Evolutionary conservation across 2,113 vertebrate species (phyloP), one percentile per base, ranked within the genome.

Genomic region (Microcebus lehilahytsara): DNA sequence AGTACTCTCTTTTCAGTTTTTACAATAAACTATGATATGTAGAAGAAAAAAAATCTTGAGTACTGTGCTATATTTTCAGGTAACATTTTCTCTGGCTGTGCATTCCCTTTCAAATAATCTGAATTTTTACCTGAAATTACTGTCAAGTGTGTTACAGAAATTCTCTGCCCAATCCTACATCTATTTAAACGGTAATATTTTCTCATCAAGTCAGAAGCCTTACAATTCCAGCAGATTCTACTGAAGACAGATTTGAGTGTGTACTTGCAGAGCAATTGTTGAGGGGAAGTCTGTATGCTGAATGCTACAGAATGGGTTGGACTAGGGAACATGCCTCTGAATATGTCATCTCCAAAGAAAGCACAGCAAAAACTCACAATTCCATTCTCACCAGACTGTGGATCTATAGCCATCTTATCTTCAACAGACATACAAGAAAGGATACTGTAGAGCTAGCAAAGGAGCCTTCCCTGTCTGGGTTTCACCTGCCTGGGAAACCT

Each of bases 381-480:
- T 22, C 58, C 58, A 60, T 25, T 60, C 58, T 60, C 58, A 60
- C 22, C 58, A 9, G 20, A 25, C 58, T 60, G 9, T 60, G 58
- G 58, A 23, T 60, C 58, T 60, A 60, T 23, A 64, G 58, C 22
- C 58, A 60, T 60, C 23, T 22, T 60, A 60, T 23, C 20, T 60
- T 60, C 22, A 25, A 60, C 58, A 25, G 60, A 62, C 9, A 25
- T 62, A 62, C 22, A 62, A 62, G 60, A 62, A 62, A 62, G 60
- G 60, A 62, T 62, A 62, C 25, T 62, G 60, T 62, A 62, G 60
- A 62, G 23, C 60, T 20, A 62, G 60, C 99, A 58, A 99, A 99
- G 91, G 99, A 99, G 96, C 98, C 99, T 64, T 97, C 98, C n/a
- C 98, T 99, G 37, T 98, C 99, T 6, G 99, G 99, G 7, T 99